A percentile compares a stretch with the other conserved stretches of the same genome.
phyloP scores from a whole-genome alignment of 1,140 invertebrate species.

The Trichonephila inaurata region DNA sequence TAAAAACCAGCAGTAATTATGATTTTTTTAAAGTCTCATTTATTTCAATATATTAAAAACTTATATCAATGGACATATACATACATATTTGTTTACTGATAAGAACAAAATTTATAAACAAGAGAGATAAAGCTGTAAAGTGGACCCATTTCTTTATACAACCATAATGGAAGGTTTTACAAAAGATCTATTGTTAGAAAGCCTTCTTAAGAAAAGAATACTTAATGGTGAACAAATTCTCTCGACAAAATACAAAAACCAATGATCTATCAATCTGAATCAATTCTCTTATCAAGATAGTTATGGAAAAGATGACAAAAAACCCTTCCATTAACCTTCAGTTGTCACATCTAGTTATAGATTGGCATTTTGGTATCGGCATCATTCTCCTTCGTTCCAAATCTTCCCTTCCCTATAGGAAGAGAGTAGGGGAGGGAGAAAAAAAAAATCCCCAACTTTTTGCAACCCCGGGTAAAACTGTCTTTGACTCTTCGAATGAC shows the following conservation, averaged over 20 bases:
- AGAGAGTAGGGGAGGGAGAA: background rate
- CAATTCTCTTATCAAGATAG: slow-evolving; percentile 69
- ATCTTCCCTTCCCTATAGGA: slow-evolving; percentile 19
- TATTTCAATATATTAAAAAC: no score
- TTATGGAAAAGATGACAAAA: slow-evolving; percentile 73
- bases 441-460: slow-evolving; percentile 20
- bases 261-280: slow-evolving; percentile 56
- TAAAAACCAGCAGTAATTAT: no score
- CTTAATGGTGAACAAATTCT: background rate
- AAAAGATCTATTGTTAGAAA: background rate
- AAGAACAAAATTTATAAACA: no score
- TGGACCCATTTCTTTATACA: no score
- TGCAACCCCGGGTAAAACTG: slow-evolving; percentile 66
- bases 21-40: no score
- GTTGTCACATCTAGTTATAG: slow-evolving; percentile 75
- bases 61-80: no score
- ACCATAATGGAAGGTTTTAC: background rate
- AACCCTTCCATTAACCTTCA: slow-evolving; percentile 52
- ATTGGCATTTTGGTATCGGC: slow-evolving; percentile 68
- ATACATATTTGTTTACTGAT: no score
- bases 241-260: background rate
- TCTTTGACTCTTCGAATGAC: slow-evolving; percentile 68
- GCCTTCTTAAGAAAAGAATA: background rate
- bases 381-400: slow-evolving; percentile 30
- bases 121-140: no score